Evolutionary conservation across 2,797 vertebrate genomes (phyloP).

Genomic region (Carapus acus): DNA sequence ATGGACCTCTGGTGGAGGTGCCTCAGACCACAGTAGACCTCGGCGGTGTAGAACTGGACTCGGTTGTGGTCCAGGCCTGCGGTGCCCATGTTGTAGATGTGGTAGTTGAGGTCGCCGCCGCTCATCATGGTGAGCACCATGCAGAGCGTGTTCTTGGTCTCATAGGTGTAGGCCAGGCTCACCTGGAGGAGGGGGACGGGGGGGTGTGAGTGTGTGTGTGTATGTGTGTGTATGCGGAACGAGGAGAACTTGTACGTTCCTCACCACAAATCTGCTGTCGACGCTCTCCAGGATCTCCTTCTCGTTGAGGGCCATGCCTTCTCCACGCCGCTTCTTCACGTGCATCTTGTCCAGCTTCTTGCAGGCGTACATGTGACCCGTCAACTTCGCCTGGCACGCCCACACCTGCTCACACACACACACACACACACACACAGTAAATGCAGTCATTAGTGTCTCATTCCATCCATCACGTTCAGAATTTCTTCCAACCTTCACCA

Average conservation of each 20-base stretch:
- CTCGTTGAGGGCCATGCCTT: slow-evolving; percentile 81
- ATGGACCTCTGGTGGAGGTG: slow-evolving; percentile 80
- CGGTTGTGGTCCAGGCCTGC: slow-evolving; percentile 66
- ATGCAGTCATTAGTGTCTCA: too few species aligned
- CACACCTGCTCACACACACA: slow-evolving; percentile 69
- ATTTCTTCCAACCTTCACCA: too few species aligned
- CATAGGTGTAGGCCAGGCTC: slow-evolving; percentile 79
- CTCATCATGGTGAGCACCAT: slow-evolving; percentile 84
- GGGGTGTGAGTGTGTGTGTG: too few species aligned
- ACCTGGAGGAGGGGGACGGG: slow-evolving; percentile 61
- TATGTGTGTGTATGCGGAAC: too few species aligned
- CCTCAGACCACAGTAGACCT: slow-evolving; percentile 79
- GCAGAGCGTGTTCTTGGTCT: slow-evolving; percentile 81
- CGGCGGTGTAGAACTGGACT: slow-evolving; percentile 77
- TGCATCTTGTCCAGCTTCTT: slow-evolving; percentile 87
- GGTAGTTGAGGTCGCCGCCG: slow-evolving; percentile 81
- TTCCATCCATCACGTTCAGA: too few species aligned
- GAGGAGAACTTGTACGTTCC: slow-evolving; percentile 25
- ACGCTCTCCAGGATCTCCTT: slow-evolving; percentile 80
- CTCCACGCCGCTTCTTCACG: slow-evolving; percentile 79
- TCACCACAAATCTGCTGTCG: slow-evolving; percentile 84
- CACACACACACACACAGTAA: neutral
- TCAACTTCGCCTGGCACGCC: slow-evolving; percentile 77
- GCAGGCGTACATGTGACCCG: slow-evolving; percentile 86
- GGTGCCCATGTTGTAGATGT: slow-evolving; percentile 79